Evolutionary conservation across 2,113 vertebrate species (phyloP), one percentile per base, ranked within the genome.

Genomic region (Neoarius graeffei): DNA sequence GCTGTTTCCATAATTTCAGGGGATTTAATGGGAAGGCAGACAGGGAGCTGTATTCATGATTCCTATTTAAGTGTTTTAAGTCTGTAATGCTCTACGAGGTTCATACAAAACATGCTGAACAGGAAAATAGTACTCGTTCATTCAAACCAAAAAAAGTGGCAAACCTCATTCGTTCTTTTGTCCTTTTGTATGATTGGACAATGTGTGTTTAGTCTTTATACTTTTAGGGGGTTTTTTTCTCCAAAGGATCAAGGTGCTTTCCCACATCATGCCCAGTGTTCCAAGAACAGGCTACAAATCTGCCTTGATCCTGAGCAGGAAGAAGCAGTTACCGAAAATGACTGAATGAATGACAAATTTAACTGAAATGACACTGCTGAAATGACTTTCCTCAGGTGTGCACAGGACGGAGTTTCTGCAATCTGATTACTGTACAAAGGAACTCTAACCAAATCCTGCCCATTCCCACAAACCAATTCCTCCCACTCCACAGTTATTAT

Each of bases 1-100:
- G 73, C 42, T 30, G n/a, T 73, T 66, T 87, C 69, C 77, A 87
- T 42, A 66, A 87, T 81, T 60, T 62, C 57, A 56, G 50, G 20
- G 35, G 83, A 87, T 42, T 35, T 50, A 27, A 59, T 27, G 8
- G 23, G 66, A 19, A 60, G 27, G 27, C 56, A 35, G 79, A 81
- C 10, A 83, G 35, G 13, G 60, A 50, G 81, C 56, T 82, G 54
- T 20, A 57, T 81, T 56, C 14, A 80, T 27, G 4, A n/a, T 56
- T 15, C 27, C 0, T 35, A 2, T 35, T 7, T 35, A 42, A 42
- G 67, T 7, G 14, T 7, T 35, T 71, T 35, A 23, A 23, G 35
- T 35, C 27, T 19, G 54, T 59, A 8, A 57, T 57, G 0, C 7
- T 82, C 19, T 30, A 5, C 4, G 0, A 9, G 19, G 74, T 50